A percentile compares a stretch with the other conserved stretches of the same genome.
Evolutionary conservation across 2,888 invertebrate genomes (phyloP).

Genomic region (Sinelater perroti): DNA sequence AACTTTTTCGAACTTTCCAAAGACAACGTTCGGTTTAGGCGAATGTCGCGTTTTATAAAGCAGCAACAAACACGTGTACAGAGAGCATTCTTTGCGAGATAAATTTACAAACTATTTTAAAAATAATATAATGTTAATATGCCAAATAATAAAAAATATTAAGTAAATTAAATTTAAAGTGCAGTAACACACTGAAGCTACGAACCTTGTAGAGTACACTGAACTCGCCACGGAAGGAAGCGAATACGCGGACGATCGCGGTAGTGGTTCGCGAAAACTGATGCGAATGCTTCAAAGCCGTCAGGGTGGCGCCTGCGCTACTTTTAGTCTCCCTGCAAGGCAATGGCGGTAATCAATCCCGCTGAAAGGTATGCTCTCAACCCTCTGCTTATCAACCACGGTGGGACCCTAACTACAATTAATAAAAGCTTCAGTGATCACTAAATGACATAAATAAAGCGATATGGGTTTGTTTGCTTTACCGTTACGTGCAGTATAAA

Average conservation of each 20-base stretch:
- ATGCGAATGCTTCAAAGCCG: conserved; percentile 33
- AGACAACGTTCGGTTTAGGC: too few relatives aligned
- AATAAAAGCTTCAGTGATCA: conserved; percentile 46
- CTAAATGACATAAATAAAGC: conserved; percentile 45
- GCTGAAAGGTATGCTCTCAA: conserved; percentile 43
- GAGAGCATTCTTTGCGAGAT: background rate
- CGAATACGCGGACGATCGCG: conserved; percentile 24
- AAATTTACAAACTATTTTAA: background rate
- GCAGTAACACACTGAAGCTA: too few relatives aligned
- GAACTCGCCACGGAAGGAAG: conserved; percentile 5
- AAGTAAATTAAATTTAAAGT: too few relatives aligned
- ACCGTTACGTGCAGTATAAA: conserved; percentile 34
- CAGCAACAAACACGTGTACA: background rate
- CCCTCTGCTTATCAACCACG: conserved; percentile 39
- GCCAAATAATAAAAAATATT: too few relatives aligned
- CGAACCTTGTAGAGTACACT: too few relatives aligned
- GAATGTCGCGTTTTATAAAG: background rate
- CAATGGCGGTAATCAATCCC: conserved; percentile 42
- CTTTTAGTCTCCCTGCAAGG: conserved; percentile 24
- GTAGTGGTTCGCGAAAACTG: conserved; percentile 32
- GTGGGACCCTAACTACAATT: conserved; percentile 44
- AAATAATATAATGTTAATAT: background rate
- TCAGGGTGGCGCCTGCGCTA: conserved; percentile 34
- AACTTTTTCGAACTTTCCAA: too few relatives aligned
- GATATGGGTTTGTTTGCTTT: conserved; percentile 44